These are phyloP conservation scores for Chrysaora quinquecirrha DNA, from an alignment of 30 jellyfish, hydroid and myxozoan species.

Conservation along the genomic window DNA sequence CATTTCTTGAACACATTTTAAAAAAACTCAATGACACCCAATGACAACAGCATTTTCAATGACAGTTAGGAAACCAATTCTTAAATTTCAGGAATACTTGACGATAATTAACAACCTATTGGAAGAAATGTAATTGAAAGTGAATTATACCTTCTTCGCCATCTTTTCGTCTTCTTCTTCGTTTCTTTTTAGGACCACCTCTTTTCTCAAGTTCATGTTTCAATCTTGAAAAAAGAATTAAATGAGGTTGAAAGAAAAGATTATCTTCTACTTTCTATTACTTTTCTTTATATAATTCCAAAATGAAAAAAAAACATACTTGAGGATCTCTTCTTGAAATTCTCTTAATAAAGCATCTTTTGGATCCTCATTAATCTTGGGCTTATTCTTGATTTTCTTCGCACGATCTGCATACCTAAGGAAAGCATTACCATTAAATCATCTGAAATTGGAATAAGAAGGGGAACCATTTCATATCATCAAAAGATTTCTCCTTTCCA, in stretches of 20 bases:
- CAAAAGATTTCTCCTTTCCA: too few species aligned
- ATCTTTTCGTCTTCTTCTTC: slow-evolving; percentile 57
- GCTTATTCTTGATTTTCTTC: slow-evolving; percentile 93
- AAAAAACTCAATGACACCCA: too few species aligned
- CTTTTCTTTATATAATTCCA: too few species aligned
- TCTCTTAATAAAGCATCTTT: slow-evolving; percentile 97
- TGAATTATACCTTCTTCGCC: slow-evolving; percentile 52
- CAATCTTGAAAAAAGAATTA: slow-evolving; percentile 51
- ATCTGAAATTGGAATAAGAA: too few species aligned
- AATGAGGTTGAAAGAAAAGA: background rate
- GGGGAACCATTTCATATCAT: too few species aligned
- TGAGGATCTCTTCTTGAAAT: slow-evolving; percentile 95
- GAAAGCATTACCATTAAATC: background rate
- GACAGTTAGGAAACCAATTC: too few species aligned
- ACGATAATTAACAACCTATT: too few species aligned
- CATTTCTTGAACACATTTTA: too few species aligned
- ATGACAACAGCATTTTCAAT: too few species aligned
- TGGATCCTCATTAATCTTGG: slow-evolving; percentile 97
- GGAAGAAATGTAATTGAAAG: too few species aligned
- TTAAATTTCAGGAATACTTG: too few species aligned
- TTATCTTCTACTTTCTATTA: background rate
- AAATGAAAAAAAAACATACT: slow-evolving; percentile 63
- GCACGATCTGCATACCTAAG: slow-evolving; percentile 96
- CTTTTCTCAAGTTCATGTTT: slow-evolving; percentile 83
- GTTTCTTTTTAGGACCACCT: slow-evolving; percentile 83